Conservation (phyloP, 2,888 invertebrate genomes). For the Chaitophorus viminalis region DNA sequence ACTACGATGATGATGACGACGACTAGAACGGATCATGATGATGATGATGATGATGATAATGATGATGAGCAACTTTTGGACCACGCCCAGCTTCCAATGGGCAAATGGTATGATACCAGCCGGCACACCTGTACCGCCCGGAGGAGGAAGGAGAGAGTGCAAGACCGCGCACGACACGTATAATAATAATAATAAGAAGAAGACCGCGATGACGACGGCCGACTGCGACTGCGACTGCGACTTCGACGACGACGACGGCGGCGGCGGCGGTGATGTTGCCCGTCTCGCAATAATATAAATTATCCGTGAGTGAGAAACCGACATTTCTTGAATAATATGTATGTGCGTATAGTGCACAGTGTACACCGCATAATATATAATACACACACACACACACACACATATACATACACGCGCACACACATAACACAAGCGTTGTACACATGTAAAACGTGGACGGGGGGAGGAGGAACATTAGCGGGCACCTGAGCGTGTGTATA, state of each 20-base stretch:
- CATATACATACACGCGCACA: neutral
- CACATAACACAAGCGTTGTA: neutral
- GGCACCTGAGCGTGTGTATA: conserved; percentile 48
- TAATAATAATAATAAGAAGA: too few species aligned
- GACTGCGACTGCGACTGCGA: neutral
- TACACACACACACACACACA: neutral
- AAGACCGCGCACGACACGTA: conserved; percentile 23
- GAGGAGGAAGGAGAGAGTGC: conserved; percentile 51
- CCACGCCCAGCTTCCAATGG: conserved; percentile 62
- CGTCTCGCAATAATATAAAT: conserved; percentile 28
- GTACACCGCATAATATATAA: neutral
- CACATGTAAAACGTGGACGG: conserved; percentile 11
- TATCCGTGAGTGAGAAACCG: conserved; percentile 36
- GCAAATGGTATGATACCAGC: conserved; percentile 43
- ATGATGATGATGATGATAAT: conserved; percentile 38
- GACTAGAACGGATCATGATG: neutral
- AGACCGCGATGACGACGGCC: neutral
- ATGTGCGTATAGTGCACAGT: neutral
- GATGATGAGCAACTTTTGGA: conserved; percentile 60
- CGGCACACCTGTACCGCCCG: conserved; percentile 60
- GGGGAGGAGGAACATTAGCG: conserved; percentile 34
- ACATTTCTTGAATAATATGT: neutral
- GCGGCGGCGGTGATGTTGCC: neutral
- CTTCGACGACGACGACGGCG: neutral
- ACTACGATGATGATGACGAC: conserved; percentile 26